phyloP scores from a whole-genome alignment of 2,888 invertebrate genomes.

The Lymantria monacha region DNA sequence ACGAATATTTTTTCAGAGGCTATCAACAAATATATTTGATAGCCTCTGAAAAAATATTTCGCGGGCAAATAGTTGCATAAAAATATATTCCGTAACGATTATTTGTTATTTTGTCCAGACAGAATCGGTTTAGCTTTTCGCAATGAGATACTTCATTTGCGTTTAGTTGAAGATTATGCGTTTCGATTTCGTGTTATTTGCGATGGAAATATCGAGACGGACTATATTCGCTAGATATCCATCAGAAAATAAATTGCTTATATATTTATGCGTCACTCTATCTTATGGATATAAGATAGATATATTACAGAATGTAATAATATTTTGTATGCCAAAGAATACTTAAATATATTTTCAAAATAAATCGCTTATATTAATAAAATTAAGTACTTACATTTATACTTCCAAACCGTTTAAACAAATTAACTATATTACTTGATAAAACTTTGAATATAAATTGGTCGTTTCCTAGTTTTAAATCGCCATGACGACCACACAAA shows the following conservation, averaged over 20 bases:
- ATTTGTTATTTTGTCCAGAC: neutral
- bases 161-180: neutral
- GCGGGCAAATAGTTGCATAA: conserved; percentile 2
- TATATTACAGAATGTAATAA: no score
- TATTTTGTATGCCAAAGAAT: no score
- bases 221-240: neutral
- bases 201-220: neutral
- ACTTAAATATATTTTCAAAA: no score
- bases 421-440: no score
- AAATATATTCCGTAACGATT: conserved; percentile 1
- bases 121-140: neutral
- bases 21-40: conserved; percentile 16
- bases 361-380: no score
- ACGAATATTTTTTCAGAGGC: conserved; percentile 21
- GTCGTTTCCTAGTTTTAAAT: conserved; percentile 11
- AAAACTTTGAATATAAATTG: no score
- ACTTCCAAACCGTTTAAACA: no score
- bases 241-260: neutral
- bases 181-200: conserved; percentile 1
- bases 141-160: neutral
- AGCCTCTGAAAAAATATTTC: no score
- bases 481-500: conserved; percentile 13
- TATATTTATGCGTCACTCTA: neutral
- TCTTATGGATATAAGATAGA: neutral
- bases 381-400: no score